Conservation (phyloP, 2,888 invertebrate genomes). For the Furcula furcula region DNA sequence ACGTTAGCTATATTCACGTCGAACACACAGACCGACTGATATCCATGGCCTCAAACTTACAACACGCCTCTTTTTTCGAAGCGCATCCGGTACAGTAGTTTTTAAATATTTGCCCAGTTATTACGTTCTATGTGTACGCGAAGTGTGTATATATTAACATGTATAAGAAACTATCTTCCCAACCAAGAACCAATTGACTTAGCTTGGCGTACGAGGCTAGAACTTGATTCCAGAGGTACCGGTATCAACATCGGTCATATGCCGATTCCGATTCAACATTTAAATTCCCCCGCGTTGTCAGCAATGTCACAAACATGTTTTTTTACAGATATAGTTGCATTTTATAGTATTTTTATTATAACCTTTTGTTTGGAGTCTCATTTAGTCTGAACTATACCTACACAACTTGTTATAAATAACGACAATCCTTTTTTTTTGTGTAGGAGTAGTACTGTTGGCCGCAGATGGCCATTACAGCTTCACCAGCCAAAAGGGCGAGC, state of each 20-base stretch:
- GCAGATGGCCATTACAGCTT: too few species aligned
- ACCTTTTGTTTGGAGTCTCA: background rate
- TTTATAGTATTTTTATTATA: background rate
- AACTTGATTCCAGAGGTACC: background rate
- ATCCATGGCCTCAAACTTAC: too few species aligned
- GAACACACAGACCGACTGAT: too few species aligned
- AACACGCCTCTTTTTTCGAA: too few species aligned
- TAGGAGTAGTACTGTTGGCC: too few species aligned
- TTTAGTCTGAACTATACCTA: background rate
- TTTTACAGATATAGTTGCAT: background rate
- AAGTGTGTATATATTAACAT: slow-evolving; percentile 1
- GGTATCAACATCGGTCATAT: background rate
- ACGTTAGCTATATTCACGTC: too few species aligned
- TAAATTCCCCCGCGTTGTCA: background rate
- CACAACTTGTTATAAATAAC: background rate
- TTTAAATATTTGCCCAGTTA: too few species aligned
- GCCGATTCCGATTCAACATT: background rate
- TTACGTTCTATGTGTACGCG: too few species aligned
- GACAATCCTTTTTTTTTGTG: background rate
- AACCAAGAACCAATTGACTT: background rate
- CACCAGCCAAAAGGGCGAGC: too few species aligned
- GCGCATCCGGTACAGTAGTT: too few species aligned
- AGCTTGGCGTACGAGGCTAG: background rate
- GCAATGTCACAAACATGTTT: background rate
- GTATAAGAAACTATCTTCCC: background rate